Evolutionary conservation across 1,140 invertebrate species (phyloP), one percentile per base, ranked within the genome.

Genomic region (Eumeta japonica): DNA sequence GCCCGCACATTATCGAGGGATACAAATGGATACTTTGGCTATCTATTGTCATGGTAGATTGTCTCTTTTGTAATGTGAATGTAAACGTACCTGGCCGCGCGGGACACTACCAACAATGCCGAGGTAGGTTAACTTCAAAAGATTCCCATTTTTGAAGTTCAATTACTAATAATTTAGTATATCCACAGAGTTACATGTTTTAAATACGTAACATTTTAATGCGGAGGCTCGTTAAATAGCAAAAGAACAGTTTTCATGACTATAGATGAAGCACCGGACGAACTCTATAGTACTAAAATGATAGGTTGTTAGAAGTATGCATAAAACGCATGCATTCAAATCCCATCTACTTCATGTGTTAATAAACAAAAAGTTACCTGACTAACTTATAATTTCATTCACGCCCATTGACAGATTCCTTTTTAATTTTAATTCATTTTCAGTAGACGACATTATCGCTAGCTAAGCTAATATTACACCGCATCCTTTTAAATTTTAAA

Each of bases 1-100:
- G 94, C 92, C 88, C 89, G 92, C 79, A 90, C 88, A 80, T 85
- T 86, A 81, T 87, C 89, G 84, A 88, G 87, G 89, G 79, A 71
- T 63, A 57, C 43, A 45, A 45, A 38, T 48, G 37, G 45, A 43
- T 49, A 55, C 54, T 57, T 41, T 30, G 58, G 45, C 44, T 64
- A 57, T 74, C 66, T 74, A 74, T 74, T 68, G 68, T 73, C 66
- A 71, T 73, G 68, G 66, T 73, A 73, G 65, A 73, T 71, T 73
- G 68, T 73, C 68, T 68, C 62, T 73, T 70, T 68, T 60, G 62
- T 60, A 58, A 62, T 67, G 62, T 70, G 54, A 67, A 55, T 58
- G 58, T 67, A 46, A 20, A 58, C 34, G 55, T 62, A 61, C 59
- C 59, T 57, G 62, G 55, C 54, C 55, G 55, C 58, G 58, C 60